phyloP scores from a whole-genome alignment of 2,888 invertebrate genomes.

The Eilema griseolum region DNA sequence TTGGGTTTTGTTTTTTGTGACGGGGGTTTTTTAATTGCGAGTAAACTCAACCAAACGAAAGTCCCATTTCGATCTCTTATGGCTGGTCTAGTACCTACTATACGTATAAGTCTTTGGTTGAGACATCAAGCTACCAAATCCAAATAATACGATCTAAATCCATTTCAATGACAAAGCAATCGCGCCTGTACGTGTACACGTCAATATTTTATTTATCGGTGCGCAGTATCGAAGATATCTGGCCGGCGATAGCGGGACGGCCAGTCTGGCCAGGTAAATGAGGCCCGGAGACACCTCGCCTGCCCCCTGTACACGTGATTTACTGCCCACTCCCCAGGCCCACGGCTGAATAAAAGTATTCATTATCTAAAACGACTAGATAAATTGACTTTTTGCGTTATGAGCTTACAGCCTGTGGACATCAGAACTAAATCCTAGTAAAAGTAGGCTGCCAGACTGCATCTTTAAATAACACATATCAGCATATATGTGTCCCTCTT shows the following conservation, averaged over 20 bases:
- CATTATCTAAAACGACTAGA: constrained; percentile 41
- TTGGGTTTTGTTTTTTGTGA: no score
- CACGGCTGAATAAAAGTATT: constrained; percentile 49
- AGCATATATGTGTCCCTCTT: no score
- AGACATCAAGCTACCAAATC: no score
- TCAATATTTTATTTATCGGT: constrained; percentile 84
- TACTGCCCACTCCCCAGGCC: constrained; percentile 55
- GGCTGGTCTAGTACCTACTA: neutral
- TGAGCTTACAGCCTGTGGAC: neutral
- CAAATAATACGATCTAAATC: neutral
- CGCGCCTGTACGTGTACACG: constrained; percentile 62
- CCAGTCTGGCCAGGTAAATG: constrained; percentile 71
- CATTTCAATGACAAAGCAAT: constrained; percentile 19
- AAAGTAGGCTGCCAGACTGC: no score
- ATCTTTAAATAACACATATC: no score
- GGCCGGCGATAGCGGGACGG: constrained; percentile 62
- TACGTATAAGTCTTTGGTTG: neutral
- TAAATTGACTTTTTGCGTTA: neutral
- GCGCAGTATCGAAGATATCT: constrained; percentile 76
- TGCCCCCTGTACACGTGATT: constrained; percentile 62
- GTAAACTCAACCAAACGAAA: no score
- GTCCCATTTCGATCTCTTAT: neutral
- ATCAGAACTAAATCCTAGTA: no score
- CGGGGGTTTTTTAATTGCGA: no score
- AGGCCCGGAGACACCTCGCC: constrained; percentile 61